Conservation (phyloP, 1,140 invertebrate species). For the Zaprionus camerounensis region DNA sequence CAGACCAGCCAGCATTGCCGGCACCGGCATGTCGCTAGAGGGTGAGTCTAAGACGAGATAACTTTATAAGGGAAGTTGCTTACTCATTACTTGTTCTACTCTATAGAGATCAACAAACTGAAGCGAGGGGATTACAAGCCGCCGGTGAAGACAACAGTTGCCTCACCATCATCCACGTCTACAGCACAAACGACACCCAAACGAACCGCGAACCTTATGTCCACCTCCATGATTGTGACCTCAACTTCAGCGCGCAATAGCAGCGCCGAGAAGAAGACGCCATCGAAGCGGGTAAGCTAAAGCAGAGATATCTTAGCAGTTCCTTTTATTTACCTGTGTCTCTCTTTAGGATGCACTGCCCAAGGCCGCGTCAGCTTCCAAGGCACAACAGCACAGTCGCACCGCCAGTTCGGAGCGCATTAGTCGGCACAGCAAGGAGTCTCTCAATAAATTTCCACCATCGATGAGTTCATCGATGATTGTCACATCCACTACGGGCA, state of each 20-base stretch:
- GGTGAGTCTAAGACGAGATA: conserved; percentile 43
- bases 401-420: conserved; percentile 79
- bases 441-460: conserved; percentile 59
- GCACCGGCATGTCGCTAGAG: conserved; percentile 90
- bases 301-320: conserved; percentile 1
- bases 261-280: conserved; percentile 85
- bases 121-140: conserved; percentile 80
- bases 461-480: conserved; percentile 74
- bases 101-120: conserved; percentile 76
- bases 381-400: conserved; percentile 71
- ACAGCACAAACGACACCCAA: conserved; percentile 83
- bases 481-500: conserved; percentile 55
- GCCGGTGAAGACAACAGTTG: conserved; percentile 72
- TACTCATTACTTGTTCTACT: not conserved
- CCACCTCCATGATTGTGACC: conserved; percentile 81
- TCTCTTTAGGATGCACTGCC: conserved; percentile 62
- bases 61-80: not conserved
- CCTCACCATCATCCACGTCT: conserved; percentile 68
- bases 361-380: conserved; percentile 75
- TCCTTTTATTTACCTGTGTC: not conserved
- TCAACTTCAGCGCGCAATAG: conserved; percentile 77
- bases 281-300: conserved; percentile 85
- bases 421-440: conserved; percentile 66
- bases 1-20: conserved; percentile 93
- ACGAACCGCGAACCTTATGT: conserved; percentile 82